Percentiles rank a stretch among this genome's conserved stretches.
Conservation (phyloP, 2,888 invertebrate species). For the Halictus ligatus region DNA sequence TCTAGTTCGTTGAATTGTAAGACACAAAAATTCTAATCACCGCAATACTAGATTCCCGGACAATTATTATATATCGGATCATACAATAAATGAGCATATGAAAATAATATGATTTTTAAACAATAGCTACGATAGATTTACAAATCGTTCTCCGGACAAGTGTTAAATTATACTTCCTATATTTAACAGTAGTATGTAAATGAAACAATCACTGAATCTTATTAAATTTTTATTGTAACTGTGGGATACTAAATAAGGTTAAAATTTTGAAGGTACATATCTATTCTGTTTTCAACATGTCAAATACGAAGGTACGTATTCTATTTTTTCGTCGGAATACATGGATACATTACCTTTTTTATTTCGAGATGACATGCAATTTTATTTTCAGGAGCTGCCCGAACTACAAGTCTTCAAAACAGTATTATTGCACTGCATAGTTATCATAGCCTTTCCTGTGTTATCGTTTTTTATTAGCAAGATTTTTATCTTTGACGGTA, state of each 20-base stretch:
- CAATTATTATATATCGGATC: not conserved
- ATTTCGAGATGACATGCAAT: slow-evolving; percentile 7
- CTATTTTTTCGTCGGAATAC: not conserved
- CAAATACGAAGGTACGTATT: slow-evolving; percentile 48
- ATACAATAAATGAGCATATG: not conserved
- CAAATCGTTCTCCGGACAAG: slow-evolving; percentile 15
- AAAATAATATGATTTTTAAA: slow-evolving; percentile 29
- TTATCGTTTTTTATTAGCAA: slow-evolving; percentile 90
- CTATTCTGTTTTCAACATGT: slow-evolving; percentile 46
- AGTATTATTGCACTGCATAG: slow-evolving; percentile 90
- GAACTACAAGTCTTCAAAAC: slow-evolving; percentile 91
- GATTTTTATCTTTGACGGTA: slow-evolving; percentile 89
- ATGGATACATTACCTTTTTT: not conserved
- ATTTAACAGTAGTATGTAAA: slow-evolving; percentile 9
- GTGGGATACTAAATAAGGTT: not conserved
- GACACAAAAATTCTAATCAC: not conserved
- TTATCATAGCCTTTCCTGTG: slow-evolving; percentile 92
- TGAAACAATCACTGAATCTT: not conserved
- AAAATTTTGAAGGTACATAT: not conserved
- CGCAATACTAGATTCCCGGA: not conserved
- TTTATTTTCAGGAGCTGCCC: slow-evolving; percentile 86
- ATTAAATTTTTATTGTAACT: slow-evolving; percentile 5
- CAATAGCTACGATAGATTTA: not conserved
- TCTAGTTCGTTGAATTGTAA: not conserved
- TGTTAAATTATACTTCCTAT: not conserved